These are phyloP conservation scores for Marmota monax DNA, from an alignment of 2,113 vertebrate species.

Conservation along the genomic window DNA sequence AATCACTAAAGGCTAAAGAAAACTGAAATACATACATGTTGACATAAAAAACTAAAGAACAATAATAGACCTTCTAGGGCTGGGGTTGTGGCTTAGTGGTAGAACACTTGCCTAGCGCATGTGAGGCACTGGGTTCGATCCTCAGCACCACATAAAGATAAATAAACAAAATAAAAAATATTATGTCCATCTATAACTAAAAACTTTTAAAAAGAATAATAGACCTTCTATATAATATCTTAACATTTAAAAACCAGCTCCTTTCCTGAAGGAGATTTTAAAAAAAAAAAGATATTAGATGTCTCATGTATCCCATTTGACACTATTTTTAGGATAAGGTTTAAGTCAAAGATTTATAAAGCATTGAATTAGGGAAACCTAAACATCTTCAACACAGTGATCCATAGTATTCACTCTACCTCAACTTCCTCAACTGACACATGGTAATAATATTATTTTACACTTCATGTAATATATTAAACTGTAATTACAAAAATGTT, in stretches of 20 bases:
- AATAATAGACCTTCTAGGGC: neutral
- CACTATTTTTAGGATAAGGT: constrained; percentile 2
- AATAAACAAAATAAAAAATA: no score
- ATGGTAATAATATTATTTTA: neutral
- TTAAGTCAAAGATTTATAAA: constrained; percentile 15
- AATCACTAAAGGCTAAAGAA: neutral
- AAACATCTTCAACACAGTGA: neutral
- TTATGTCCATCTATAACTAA: no score
- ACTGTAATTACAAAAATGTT: constrained; percentile 30
- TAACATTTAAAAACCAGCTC: constrained; percentile 25
- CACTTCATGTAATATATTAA: neutral
- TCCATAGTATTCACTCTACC: neutral
- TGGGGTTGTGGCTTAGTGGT: no score
- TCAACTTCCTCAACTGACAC: constrained; percentile 46
- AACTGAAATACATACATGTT: neutral
- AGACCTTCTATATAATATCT: neutral
- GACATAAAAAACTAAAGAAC: constrained; percentile 22
- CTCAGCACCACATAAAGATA: no score
- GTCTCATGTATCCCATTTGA: constrained; percentile 34
- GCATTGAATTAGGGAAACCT: neutral
- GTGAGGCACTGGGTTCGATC: no score
- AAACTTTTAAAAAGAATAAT: neutral
- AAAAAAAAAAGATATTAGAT: neutral
- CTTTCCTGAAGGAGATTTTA: neutral
- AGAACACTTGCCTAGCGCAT: no score